A percentile compares a stretch with the other conserved stretches of the same genome.
Evolutionary conservation across 2,113 vertebrate genomes (phyloP).

Genomic region (Bagarius yarrelli): DNA sequence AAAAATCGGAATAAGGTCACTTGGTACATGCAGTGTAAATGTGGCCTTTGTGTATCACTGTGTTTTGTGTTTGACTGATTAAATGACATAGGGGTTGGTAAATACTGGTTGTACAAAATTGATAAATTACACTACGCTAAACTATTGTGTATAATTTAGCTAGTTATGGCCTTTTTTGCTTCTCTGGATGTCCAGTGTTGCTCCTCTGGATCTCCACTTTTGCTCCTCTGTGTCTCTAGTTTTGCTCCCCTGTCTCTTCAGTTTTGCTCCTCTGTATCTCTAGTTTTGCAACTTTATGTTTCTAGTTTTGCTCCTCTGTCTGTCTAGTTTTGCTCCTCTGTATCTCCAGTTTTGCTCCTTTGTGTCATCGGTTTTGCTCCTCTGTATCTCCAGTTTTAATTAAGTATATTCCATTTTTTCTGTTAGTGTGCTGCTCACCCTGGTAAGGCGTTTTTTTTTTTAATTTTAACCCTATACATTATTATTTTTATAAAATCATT

Average conservation of each 20-base stretch:
- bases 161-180: too few species aligned
- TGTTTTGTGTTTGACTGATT: not conserved
- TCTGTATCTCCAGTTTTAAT: not conserved
- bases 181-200: not conserved
- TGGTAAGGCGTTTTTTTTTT: not conserved
- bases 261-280: too few species aligned
- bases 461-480: not conserved
- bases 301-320: not conserved
- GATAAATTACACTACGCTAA: not conserved
- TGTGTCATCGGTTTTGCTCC: not conserved
- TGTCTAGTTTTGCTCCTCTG: too few species aligned
- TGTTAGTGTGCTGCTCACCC: not conserved
- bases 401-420: not conserved
- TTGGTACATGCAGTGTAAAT: not conserved
- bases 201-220: not conserved
- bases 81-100: too few species aligned
- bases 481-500: slow-evolving; percentile 44
- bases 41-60: not conserved
- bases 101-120: not conserved
- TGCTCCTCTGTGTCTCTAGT: not conserved
- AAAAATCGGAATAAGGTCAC: too few species aligned
- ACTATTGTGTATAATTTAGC: not conserved
- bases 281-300: too few species aligned
- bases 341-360: not conserved
- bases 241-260: not conserved